These are phyloP conservation scores for Leptoclinus maculatus DNA, from an alignment of 2,797 vertebrate genomes.

Conservation along the genomic window DNA sequence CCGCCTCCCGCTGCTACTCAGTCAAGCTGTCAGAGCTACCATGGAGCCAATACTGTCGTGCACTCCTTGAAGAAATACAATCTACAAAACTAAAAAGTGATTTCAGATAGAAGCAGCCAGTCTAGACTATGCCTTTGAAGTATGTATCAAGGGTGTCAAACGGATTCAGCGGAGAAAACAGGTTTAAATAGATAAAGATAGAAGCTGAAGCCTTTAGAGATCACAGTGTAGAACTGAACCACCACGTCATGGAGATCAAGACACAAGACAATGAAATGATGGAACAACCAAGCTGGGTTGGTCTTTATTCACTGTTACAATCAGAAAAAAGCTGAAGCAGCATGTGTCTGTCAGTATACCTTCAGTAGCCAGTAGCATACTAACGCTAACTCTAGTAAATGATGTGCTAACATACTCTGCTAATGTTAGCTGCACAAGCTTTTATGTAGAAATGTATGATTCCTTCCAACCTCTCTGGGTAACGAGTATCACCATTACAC, in stretches of 20 bases:
- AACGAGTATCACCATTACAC: too few relatives aligned
- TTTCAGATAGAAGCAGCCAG: not conserved
- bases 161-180: not conserved
- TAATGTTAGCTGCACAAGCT: too few relatives aligned
- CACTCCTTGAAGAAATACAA: not conserved
- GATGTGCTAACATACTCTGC: too few relatives aligned
- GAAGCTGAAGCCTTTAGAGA: not conserved
- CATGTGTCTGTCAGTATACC: too few relatives aligned
- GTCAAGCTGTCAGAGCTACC: not conserved
- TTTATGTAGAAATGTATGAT: too few relatives aligned
- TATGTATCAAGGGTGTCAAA: not conserved
- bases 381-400: too few relatives aligned
- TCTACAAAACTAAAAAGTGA: not conserved
- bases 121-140: not conserved
- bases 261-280: not conserved
- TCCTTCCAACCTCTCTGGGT: too few relatives aligned
- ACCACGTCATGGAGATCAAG: not conserved
- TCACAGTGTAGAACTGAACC: not conserved
- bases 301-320: not conserved
- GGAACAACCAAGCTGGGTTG: not conserved
- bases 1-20: not conserved
- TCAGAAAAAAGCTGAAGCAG: not conserved
- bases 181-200: not conserved
- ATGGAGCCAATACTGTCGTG: not conserved
- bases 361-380: too few relatives aligned